These are phyloP conservation scores for Meliscaeva auricollis DNA, from an alignment of 2,888 invertebrate genomes.

Conservation along the genomic window DNA sequence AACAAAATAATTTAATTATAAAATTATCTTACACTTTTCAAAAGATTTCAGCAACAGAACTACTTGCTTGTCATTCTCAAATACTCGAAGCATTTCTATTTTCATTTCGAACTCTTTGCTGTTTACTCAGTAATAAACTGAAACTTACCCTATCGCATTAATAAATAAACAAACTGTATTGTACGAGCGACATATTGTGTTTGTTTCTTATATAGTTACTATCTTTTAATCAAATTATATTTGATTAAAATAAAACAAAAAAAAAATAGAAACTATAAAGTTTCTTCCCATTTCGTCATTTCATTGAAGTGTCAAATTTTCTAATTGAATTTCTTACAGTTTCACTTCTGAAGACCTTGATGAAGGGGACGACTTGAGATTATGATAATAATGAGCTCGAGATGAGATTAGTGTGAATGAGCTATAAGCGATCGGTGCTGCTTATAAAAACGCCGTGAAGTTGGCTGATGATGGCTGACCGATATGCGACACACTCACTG, in stretches of 20 bases:
- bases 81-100: not conserved
- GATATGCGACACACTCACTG: not conserved
- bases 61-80: not conserved
- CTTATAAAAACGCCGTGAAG: not conserved
- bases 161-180: constrained; percentile 10
- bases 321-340: constrained; percentile 73
- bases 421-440: not conserved
- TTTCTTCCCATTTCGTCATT: constrained; percentile 65
- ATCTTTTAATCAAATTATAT: constrained; percentile 39
- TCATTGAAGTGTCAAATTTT: constrained; percentile 68
- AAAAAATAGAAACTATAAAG: constrained; percentile 1
- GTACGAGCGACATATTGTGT: constrained; percentile 2
- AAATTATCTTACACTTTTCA: not conserved
- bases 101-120: not conserved
- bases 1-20: not conserved
- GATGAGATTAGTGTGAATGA: constrained; percentile 12
- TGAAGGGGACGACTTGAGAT: constrained; percentile 1
- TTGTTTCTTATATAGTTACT: not conserved
- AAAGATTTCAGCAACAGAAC: not conserved
- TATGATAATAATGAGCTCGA: not conserved
- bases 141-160: constrained; percentile 28
- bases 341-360: constrained; percentile 53
- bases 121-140: not conserved
- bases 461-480: not conserved
- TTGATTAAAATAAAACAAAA: not conserved